Evolutionary conservation across 2,113 vertebrate genomes (phyloP).

Genomic region (Thunnus thynnus): DNA sequence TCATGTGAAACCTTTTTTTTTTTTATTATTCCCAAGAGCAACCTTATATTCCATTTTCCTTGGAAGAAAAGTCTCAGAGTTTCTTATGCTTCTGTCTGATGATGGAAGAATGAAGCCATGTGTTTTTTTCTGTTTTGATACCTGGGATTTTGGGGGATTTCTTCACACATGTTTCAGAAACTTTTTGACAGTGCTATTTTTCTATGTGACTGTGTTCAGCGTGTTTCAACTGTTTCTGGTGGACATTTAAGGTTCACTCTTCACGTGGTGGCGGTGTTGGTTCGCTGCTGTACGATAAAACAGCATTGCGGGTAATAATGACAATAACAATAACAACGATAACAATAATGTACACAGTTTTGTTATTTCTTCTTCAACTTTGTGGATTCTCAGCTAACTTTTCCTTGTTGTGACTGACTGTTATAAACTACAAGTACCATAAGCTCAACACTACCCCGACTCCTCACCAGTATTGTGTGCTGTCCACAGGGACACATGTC

Average conservation of each 20-base stretch:
- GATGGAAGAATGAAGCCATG: conserved; percentile 57
- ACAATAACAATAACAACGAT: conserved; percentile 43
- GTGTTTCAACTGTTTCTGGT: conserved; percentile 61
- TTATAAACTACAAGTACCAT: conserved; percentile 80
- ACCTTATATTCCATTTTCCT: conserved; percentile 19
- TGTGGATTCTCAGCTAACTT: conserved; percentile 78
- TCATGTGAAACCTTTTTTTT: conserved; percentile 32
- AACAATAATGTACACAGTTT: conserved; percentile 74
- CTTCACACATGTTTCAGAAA: conserved; percentile 78
- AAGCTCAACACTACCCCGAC: conserved; percentile 61
- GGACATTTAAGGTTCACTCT: conserved; percentile 60
- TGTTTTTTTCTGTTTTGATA: conserved; percentile 58
- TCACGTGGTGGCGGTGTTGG: conserved; percentile 50
- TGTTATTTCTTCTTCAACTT: conserved; percentile 71
- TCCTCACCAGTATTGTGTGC: conserved; percentile 78
- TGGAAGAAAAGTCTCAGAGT: conserved; percentile 69
- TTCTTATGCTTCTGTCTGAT: conserved; percentile 48
- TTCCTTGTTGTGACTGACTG: conserved; percentile 81
- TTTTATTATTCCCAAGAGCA: conserved; percentile 45
- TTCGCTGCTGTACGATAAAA: conserved; percentile 59
- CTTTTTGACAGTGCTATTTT: conserved; percentile 86
- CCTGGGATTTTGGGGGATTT: conserved; percentile 60
- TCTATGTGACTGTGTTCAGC: conserved; percentile 81
- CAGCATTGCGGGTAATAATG: conserved; percentile 73
- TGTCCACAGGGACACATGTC: conserved; percentile 77